Percentiles rank a stretch among this genome's conserved stretches.
Conservation (phyloP, 2,797 vertebrate species). For the Sarcophilus harrisii region DNA sequence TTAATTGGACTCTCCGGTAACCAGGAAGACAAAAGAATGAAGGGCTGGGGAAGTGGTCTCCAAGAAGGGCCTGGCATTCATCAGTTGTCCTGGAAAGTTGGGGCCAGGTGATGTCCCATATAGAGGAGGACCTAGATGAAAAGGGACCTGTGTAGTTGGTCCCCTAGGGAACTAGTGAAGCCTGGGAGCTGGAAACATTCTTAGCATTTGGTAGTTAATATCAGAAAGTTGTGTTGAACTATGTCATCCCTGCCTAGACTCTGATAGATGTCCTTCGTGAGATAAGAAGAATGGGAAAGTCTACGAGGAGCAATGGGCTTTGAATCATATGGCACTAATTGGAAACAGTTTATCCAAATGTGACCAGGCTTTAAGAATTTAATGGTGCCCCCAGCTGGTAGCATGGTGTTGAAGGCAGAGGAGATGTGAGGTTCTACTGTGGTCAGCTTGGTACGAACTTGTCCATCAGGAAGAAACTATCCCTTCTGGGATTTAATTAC, state of each 20-base stretch:
- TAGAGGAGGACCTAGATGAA: background rate
- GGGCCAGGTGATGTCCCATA: background rate
- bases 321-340: background rate
- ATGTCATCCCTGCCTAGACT: background rate
- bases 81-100: background rate
- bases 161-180: background rate
- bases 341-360: background rate
- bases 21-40: background rate
- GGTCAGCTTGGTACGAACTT: background rate
- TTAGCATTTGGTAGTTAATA: background rate
- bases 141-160: background rate
- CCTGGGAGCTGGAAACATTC: background rate
- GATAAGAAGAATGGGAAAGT: background rate
- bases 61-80: background rate
- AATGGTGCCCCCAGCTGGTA: background rate
- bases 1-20: background rate
- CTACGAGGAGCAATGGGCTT: background rate
- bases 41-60: background rate
- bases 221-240: background rate
- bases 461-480: background rate
- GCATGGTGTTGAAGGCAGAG: background rate
- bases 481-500: background rate
- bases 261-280: background rate
- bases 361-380: background rate
- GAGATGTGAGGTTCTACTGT: background rate